phyloP scores from a whole-genome alignment of 2,113 vertebrate genomes.

The Axis porcinus region DNA sequence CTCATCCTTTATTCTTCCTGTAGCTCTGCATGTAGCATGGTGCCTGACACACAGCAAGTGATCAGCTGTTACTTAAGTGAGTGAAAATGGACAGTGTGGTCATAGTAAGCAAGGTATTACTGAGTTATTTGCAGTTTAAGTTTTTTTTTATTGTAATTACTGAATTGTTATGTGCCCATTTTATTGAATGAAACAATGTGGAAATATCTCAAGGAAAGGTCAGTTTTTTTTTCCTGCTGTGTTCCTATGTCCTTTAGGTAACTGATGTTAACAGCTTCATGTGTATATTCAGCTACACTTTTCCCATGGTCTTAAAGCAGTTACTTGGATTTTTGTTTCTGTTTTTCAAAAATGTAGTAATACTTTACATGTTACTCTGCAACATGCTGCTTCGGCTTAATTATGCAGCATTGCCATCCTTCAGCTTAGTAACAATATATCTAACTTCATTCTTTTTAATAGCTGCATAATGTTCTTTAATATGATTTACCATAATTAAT shows the following conservation, averaged over 20 bases:
- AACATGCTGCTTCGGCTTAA: background rate
- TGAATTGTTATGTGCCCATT: background rate
- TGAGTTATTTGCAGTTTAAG: background rate
- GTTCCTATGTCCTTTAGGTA: background rate
- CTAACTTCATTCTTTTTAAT: background rate
- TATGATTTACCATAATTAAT: background rate
- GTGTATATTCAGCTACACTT: background rate
- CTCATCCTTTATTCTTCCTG: background rate
- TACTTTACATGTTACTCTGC: background rate
- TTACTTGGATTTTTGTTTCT: background rate
- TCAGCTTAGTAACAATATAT: background rate
- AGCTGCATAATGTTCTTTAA: background rate
- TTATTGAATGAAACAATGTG: background rate
- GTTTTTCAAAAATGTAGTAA: background rate
- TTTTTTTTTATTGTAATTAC: background rate
- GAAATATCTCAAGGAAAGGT: background rate
- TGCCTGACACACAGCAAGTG: background rate
- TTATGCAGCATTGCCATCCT: background rate
- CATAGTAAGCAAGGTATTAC: background rate
- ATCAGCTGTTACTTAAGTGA: background rate
- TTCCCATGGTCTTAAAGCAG: background rate
- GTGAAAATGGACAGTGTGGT: background rate
- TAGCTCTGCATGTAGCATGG: background rate
- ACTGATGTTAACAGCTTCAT: background rate
- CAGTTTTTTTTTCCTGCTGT: background rate